phyloP scores from a whole-genome alignment of 2,888 invertebrate genomes.

The Xestia rhomboidea region DNA sequence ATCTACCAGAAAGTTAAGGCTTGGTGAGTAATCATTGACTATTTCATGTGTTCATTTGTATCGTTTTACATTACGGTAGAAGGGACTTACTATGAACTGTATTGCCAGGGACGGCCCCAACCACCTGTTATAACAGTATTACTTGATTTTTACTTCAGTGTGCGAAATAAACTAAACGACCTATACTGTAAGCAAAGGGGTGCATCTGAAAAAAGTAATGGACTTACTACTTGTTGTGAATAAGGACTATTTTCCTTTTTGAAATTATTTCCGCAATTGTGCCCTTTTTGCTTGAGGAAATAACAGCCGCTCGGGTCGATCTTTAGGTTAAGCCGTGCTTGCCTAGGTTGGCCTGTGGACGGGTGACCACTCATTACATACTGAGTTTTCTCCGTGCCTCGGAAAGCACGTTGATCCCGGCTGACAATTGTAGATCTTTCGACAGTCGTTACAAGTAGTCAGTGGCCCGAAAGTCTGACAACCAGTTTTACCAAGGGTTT shows the following conservation, averaged over 20 bases:
- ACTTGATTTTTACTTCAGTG: not conserved
- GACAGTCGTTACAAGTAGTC: not conserved
- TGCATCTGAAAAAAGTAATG: not conserved
- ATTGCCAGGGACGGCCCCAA: not conserved
- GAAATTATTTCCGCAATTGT: too few relatives aligned
- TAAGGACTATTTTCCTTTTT: too few relatives aligned
- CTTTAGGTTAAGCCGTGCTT: not conserved
- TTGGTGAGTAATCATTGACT: slow-evolving; percentile 81
- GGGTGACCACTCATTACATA: not conserved
- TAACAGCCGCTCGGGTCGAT: not conserved
- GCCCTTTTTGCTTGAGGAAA: too few relatives aligned
- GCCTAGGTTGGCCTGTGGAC: not conserved
- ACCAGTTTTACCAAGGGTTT: not conserved
- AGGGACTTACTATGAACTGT: slow-evolving; percentile 28
- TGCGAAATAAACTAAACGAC: not conserved
- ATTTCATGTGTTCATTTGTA: slow-evolving; percentile 28
- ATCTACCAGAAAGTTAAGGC: slow-evolving; percentile 89
- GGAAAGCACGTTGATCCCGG: not conserved
- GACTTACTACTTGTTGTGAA: too few relatives aligned
- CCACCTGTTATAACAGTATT: not conserved
- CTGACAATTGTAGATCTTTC: not conserved
- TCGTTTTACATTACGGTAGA: slow-evolving; percentile 7
- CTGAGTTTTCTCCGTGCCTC: not conserved
- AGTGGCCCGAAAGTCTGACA: not conserved
- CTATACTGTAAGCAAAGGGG: not conserved